Evolutionary conservation across 2,113 vertebrate species (phyloP).

Genomic region (Calyptommatus sinebrachiatus): DNA sequence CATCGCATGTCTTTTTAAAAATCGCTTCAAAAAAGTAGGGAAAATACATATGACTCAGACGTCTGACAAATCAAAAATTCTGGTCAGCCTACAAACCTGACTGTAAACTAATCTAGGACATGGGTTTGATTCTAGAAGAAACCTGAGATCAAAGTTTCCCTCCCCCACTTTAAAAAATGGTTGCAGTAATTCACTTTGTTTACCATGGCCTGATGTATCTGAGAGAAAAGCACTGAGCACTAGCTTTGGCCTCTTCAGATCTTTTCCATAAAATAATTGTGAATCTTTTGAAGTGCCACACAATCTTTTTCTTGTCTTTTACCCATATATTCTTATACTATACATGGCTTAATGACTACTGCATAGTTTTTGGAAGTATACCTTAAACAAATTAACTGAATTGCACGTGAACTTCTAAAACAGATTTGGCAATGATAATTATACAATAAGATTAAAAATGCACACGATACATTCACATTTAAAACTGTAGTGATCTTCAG

Average conservation of each 20-base stretch:
- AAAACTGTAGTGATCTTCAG: background rate
- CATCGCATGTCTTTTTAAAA: too few relatives aligned
- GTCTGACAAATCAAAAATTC: too few relatives aligned
- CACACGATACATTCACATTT: slow-evolving; percentile 7
- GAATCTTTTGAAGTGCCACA: background rate
- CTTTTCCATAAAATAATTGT: background rate
- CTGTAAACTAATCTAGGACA: background rate
- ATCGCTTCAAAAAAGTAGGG: too few relatives aligned
- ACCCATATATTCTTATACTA: background rate
- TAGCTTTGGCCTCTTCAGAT: background rate
- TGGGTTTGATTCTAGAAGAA: background rate
- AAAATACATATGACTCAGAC: too few relatives aligned
- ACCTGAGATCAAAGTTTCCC: too few relatives aligned
- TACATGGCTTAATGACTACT: background rate
- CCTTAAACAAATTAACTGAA: background rate
- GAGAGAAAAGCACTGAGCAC: background rate
- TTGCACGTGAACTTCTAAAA: background rate
- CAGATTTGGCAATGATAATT: background rate
- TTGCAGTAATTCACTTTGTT: background rate
- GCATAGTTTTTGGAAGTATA: background rate
- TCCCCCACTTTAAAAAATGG: too few relatives aligned
- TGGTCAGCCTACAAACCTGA: background rate
- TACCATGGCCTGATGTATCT: background rate
- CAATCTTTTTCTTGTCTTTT: too few relatives aligned
- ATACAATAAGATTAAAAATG: slow-evolving; percentile 4